phyloP scores from a whole-genome alignment of 2,113 vertebrate species.

The Chelonoidis abingdonii region DNA sequence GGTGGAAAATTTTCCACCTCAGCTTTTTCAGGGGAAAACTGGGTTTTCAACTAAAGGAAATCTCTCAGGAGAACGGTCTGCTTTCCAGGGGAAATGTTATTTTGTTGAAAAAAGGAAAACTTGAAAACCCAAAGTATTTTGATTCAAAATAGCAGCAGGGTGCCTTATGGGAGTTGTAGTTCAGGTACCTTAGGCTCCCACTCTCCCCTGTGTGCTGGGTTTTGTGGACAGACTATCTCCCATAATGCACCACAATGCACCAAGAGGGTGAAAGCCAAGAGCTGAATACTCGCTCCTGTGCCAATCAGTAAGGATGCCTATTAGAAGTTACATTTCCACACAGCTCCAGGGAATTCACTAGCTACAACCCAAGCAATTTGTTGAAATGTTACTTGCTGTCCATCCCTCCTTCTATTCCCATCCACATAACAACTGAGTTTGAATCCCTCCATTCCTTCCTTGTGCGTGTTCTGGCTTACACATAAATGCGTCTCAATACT shows the following conservation, averaged over 20 bases:
- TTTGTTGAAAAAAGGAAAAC: background rate
- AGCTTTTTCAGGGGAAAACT: background rate
- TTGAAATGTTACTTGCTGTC: background rate
- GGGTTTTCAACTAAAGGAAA: slow-evolving; percentile 15
- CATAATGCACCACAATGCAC: background rate
- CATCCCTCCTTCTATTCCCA: background rate
- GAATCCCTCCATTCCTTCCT: background rate
- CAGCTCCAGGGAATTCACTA: background rate
- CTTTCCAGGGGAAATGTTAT: background rate
- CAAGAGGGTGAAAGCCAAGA: background rate
- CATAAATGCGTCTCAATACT: background rate
- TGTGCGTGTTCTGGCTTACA: background rate
- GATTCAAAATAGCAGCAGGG: background rate
- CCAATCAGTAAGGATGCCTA: background rate
- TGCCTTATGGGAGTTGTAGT: background rate
- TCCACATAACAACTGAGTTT: background rate
- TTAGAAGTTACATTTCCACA: background rate
- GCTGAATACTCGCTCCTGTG: background rate
- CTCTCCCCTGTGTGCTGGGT: background rate
- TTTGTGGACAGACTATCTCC: background rate
- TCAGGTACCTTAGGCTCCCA: background rate
- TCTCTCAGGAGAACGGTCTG: background rate
- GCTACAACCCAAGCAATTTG: background rate
- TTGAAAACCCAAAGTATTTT: background rate
- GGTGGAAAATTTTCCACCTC: background rate